These are phyloP conservation scores for Agonopterix subpropinquella DNA, from an alignment of 2,888 invertebrate genomes.

Conservation along the genomic window DNA sequence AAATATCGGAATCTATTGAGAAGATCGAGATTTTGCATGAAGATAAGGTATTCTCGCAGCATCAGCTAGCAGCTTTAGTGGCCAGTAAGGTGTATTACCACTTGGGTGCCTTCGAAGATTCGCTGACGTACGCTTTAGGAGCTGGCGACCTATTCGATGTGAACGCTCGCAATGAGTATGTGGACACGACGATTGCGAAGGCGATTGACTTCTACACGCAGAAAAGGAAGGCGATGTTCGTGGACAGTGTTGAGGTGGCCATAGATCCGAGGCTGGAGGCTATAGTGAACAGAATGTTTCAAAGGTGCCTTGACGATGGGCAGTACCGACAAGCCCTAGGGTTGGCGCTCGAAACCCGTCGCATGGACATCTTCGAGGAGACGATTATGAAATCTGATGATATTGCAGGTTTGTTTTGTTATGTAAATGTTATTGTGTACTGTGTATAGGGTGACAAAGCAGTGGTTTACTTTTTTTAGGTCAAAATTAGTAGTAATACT, in stretches of 20 bases:
- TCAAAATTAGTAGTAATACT: too few species aligned
- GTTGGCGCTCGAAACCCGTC: slow-evolving; percentile 94
- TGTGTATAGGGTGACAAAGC: too few species aligned
- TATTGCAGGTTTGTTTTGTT: slow-evolving; percentile 73
- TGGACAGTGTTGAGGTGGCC: slow-evolving; percentile 72
- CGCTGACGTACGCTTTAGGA: slow-evolving; percentile 96
- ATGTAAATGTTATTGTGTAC: not conserved
- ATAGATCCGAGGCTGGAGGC: slow-evolving; percentile 91
- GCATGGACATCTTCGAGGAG: slow-evolving; percentile 97
- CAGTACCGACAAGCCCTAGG: slow-evolving; percentile 98
- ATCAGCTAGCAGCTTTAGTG: slow-evolving; percentile 95
- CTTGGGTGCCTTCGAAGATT: slow-evolving; percentile 97
- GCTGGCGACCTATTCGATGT: slow-evolving; percentile 97
- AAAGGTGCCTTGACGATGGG: slow-evolving; percentile 94
- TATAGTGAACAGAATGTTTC: slow-evolving; percentile 98
- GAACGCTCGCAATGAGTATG: slow-evolving; percentile 95
- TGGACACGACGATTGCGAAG: slow-evolving; percentile 97
- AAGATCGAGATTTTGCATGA: slow-evolving; percentile 98
- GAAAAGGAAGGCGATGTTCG: slow-evolving; percentile 84
- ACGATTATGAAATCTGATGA: slow-evolving; percentile 96
- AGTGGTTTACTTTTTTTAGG: too few species aligned
- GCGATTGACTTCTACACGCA: slow-evolving; percentile 98
- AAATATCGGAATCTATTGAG: slow-evolving; percentile 97
- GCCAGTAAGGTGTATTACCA: slow-evolving; percentile 99
- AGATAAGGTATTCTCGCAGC: slow-evolving; percentile 90